Evolutionary conservation across 2,888 invertebrate species (phyloP).

Genomic region (Entomobrya multifasciata): DNA sequence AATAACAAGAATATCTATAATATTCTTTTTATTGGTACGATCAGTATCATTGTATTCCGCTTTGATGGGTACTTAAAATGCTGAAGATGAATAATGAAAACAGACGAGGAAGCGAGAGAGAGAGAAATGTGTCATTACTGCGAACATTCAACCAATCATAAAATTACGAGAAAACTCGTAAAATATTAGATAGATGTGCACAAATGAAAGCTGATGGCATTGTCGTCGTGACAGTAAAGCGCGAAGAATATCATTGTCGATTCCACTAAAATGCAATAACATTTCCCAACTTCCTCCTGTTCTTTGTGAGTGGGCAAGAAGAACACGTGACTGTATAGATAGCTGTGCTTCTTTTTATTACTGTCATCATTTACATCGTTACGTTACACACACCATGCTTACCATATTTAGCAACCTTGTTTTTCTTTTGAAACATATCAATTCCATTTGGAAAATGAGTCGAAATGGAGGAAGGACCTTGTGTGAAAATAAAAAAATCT

Average conservation of each 20-base stretch:
- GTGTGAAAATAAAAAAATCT: not conserved
- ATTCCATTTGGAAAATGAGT: constrained; percentile 38
- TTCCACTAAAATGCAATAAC: not conserved
- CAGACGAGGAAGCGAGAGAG: too few species aligned
- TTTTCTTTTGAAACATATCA: constrained; percentile 30
- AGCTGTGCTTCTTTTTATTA: too few species aligned
- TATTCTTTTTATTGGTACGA: not conserved
- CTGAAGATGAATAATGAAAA: not conserved
- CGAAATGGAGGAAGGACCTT: not conserved
- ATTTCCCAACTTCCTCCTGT: not conserved
- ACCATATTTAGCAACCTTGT: not conserved
- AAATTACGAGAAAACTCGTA: not conserved
- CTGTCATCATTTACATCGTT: not conserved
- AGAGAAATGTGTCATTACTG: not conserved
- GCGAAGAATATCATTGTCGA: too few species aligned
- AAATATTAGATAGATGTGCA: not conserved
- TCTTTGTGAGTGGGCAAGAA: not conserved
- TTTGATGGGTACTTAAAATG: not conserved
- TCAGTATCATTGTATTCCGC: not conserved
- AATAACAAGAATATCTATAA: constrained; percentile 17
- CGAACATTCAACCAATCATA: not conserved
- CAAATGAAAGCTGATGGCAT: not conserved
- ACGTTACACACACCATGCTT: not conserved
- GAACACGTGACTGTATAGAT: not conserved
- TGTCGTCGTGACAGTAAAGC: too few species aligned